Evolutionary conservation across 1,140 invertebrate species (phyloP).

Genomic region (Spodoptera frugiperda): DNA sequence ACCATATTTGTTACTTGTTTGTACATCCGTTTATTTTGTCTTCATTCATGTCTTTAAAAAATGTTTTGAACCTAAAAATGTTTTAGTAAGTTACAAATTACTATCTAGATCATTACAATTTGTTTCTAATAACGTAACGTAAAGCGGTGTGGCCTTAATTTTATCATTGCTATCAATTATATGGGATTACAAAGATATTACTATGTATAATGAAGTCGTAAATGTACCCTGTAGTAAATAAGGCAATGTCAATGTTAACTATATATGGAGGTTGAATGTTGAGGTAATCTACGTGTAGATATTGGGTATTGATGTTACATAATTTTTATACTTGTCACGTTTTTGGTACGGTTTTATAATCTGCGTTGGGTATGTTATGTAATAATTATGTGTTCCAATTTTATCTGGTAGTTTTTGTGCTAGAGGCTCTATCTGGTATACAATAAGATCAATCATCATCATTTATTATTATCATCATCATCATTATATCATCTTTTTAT

Average conservation of each 20-base stretch:
- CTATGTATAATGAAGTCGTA: constrained; percentile 13
- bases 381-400: too few relatives aligned
- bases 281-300: background rate
- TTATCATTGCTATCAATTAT: constrained; percentile 43
- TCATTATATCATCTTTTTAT: too few relatives aligned
- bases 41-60: too few relatives aligned
- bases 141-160: constrained; percentile 31
- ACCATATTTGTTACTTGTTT: too few relatives aligned
- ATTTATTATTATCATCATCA: too few relatives aligned
- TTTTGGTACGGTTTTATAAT: background rate
- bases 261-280: constrained; percentile 6
- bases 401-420: too few relatives aligned
- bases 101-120: background rate
- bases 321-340: background rate
- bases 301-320: background rate
- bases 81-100: background rate
- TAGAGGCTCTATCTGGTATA: too few relatives aligned
- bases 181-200: constrained; percentile 34
- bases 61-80: background rate
- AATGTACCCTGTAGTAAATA: constrained; percentile 19
- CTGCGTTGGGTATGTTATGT: too few relatives aligned
- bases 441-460: too few relatives aligned
- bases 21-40: too few relatives aligned
- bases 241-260: constrained; percentile 51
- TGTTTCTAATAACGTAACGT: background rate